Evolutionary conservation across 2,888 invertebrate genomes (phyloP), one percentile per base, ranked within the genome.

Genomic region (Idaea straminata): DNA sequence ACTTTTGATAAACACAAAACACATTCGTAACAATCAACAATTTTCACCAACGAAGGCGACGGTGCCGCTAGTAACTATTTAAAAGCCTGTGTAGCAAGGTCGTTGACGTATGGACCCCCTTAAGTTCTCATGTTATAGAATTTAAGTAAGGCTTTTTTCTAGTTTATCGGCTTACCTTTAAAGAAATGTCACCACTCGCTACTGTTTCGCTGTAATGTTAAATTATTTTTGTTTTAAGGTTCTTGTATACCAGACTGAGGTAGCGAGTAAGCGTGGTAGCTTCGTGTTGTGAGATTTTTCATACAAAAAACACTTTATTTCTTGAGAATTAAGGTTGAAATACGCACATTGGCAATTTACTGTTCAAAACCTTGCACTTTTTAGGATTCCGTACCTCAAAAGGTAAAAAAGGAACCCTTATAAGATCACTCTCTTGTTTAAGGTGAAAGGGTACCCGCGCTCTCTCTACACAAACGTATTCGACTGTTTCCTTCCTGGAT

Each of bases 201-300:
- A 59, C 6, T 59, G n/a, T 10, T n/a, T 59, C 25, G 25, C 25
- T 25, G 25, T 0, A n/a, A n/a, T 4, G 5, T 59, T 59, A 5
- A 59, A 59, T 13, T 25, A 59, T 25, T 15, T 59, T 59, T 59
- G 36, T 59, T 64, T 61, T 64, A 59, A 59, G 15, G 59, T 59
- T 59, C 10, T 69, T 70, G 67, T 69, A 74, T 77, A 73, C 74
- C 76, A 75, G 82, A 80, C 82, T 81, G 83, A 76, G 65, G 66
- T 66, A 78, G 69, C 73, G 68, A 69, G 72, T 68, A 68, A 73
- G 66, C 66, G 66, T 59, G 62, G 65, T 65, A 69, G 72, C 65
- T 66, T 75, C 66, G 69, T 77, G 68, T 73, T 72, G 74, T 76
- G 69, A 47, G 71, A 74, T 76, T 75, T 74, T 60, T 72, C 63